Conservation (phyloP, 2,113 vertebrate genomes). For the Marmota monax region DNA sequence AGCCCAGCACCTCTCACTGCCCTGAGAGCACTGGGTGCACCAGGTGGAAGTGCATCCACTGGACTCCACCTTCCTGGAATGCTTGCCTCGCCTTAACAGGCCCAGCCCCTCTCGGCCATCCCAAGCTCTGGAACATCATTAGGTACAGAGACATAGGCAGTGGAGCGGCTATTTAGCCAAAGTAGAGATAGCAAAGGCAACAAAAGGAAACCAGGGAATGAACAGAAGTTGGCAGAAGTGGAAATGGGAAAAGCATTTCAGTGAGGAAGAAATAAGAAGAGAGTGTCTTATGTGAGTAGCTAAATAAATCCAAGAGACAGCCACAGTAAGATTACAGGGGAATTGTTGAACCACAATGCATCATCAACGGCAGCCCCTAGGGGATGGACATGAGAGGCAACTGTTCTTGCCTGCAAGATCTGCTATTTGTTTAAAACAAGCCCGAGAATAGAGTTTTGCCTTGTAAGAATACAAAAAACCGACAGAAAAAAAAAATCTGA, state of each 20-base stretch:
- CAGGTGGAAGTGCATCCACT: rapidly evolving
- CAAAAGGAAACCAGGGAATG: not conserved
- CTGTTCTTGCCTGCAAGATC: rapidly evolving
- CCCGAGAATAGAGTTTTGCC: not conserved
- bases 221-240: not conserved
- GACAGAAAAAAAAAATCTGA: not conserved
- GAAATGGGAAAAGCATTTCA: no score
- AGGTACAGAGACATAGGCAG: rapidly evolving
- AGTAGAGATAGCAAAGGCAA: not conserved
- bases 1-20: not conserved
- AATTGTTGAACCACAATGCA: rapidly evolving
- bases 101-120: not conserved
- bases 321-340: not conserved
- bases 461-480: not conserved
- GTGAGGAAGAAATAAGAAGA: not conserved
- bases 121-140: rapidly evolving
- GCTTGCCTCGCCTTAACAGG: rapidly evolving
- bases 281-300: not conserved
- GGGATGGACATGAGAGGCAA: not conserved
- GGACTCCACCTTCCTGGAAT: not conserved
- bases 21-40: not conserved
- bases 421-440: not conserved
- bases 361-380: rapidly evolving
- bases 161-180: rapidly evolving
- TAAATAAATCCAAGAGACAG: no score